These are phyloP conservation scores for Cavia porcellus DNA, from an alignment of 2,113 vertebrate genomes.

Conservation along the genomic window DNA sequence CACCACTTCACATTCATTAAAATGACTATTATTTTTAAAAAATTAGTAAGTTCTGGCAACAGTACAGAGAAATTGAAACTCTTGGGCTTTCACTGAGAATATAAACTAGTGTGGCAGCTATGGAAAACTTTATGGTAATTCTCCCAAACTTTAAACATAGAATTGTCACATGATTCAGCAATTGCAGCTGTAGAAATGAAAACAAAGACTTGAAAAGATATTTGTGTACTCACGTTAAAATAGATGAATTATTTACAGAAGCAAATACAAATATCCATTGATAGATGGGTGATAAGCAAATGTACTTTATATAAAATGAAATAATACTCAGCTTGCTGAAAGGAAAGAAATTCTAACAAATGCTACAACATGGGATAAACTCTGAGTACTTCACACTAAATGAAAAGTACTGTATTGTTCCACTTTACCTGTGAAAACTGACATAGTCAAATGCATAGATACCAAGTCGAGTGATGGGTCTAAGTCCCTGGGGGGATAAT, in stretches of 20 bases:
- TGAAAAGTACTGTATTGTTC: not conserved
- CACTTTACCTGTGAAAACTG: not conserved
- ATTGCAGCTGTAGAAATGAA: not conserved
- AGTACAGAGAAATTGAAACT: not conserved
- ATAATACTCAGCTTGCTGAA: not conserved
- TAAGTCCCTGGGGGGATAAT: not conserved
- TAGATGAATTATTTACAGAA: not conserved
- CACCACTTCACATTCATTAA: not conserved
- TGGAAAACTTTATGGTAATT: not conserved
- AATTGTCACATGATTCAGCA: not conserved
- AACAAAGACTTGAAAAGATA: not conserved
- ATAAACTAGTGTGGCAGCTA: not conserved
- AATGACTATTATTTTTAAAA: not conserved
- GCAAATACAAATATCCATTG: not conserved
- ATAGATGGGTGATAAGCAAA: slow-evolving; percentile 7
- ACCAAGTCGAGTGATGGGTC: not conserved
- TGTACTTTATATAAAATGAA: not conserved
- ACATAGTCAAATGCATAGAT: not conserved
- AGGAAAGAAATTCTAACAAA: not conserved
- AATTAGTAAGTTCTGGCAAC: not conserved
- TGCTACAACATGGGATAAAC: not conserved
- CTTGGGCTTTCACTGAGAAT: not conserved
- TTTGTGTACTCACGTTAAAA: not conserved
- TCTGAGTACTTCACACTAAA: not conserved
- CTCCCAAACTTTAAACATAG: not conserved